phyloP scores from a whole-genome alignment of 2,797 vertebrate species.

The Brachyrhaphis roseni region DNA sequence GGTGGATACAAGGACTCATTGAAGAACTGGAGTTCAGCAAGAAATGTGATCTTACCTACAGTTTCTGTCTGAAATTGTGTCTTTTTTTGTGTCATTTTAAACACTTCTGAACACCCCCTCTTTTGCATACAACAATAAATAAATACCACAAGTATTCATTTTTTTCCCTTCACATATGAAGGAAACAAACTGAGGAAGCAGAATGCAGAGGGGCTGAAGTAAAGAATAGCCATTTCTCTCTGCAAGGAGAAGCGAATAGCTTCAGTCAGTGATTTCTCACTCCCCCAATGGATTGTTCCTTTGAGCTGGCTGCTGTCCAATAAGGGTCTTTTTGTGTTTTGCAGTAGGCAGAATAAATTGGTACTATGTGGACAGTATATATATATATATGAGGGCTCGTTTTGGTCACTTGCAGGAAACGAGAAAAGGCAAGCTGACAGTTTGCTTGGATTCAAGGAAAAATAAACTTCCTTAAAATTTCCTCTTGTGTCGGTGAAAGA shows the following conservation, averaged over 20 bases:
- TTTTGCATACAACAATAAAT: constrained; percentile 19
- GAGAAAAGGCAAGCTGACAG: neutral
- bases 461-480: constrained; percentile 1
- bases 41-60: neutral
- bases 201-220: constrained; percentile 47
- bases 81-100: neutral
- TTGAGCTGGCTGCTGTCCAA: constrained; percentile 59
- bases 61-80: neutral
- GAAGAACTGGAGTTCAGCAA: neutral
- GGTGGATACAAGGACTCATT: neutral
- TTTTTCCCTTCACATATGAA: neutral
- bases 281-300: constrained; percentile 65
- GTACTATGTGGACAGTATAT: constrained; percentile 28
- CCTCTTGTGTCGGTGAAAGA: neutral
- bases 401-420: constrained; percentile 26
- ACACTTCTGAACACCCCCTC: constrained; percentile 1
- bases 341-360: constrained; percentile 54
- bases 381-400: neutral
- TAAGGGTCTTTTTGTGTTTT: constrained; percentile 62
- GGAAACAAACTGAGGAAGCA: constrained; percentile 28
- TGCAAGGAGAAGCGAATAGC: constrained; percentile 67
- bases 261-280: constrained; percentile 73
- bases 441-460: neutral
- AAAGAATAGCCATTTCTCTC: constrained; percentile 57
- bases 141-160: constrained; percentile 14